Evolutionary conservation across 1,140 invertebrate species (phyloP).

Genomic region (Dufourea novaeangliae): DNA sequence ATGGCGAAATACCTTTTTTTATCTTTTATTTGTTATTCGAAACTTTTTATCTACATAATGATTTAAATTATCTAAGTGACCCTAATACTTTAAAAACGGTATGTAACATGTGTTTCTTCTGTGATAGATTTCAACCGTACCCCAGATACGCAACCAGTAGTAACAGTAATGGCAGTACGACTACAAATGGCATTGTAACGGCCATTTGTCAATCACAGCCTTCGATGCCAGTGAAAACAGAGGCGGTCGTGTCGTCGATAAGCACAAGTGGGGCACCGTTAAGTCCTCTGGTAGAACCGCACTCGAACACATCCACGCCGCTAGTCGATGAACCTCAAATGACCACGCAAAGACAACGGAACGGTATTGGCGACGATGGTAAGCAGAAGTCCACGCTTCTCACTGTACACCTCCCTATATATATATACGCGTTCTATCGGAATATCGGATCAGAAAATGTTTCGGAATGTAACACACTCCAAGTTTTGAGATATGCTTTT

Average conservation of each 20-base stretch:
- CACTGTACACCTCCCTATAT: conserved; percentile 2
- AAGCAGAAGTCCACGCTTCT: conserved; percentile 54
- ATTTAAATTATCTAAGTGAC: too few species aligned
- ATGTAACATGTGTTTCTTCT: not conserved
- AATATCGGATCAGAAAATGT: conserved; percentile 37
- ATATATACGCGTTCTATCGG: not conserved
- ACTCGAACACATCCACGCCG: conserved; percentile 85
- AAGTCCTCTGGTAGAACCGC: conserved; percentile 81
- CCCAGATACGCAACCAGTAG: conserved; percentile 72
- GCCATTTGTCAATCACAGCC: conserved; percentile 71
- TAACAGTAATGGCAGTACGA: conserved; percentile 63
- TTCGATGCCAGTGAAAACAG: conserved; percentile 73
- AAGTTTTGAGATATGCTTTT: conserved; percentile 42
- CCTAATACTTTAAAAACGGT: not conserved
- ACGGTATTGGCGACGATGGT: conserved; percentile 77
- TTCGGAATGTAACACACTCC: conserved; percentile 54
- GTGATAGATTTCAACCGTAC: conserved; percentile 78
- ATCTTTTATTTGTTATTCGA: too few species aligned
- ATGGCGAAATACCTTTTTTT: too few species aligned
- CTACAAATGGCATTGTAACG: conserved; percentile 64
- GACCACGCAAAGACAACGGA: conserved; percentile 76
- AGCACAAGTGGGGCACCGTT: conserved; percentile 79
- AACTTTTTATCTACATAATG: too few species aligned
- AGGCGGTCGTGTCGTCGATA: conserved; percentile 76
- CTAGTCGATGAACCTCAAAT: conserved; percentile 83